Evolutionary conservation across 2,888 invertebrate species (phyloP).

Genomic region (Arge pagana): DNA sequence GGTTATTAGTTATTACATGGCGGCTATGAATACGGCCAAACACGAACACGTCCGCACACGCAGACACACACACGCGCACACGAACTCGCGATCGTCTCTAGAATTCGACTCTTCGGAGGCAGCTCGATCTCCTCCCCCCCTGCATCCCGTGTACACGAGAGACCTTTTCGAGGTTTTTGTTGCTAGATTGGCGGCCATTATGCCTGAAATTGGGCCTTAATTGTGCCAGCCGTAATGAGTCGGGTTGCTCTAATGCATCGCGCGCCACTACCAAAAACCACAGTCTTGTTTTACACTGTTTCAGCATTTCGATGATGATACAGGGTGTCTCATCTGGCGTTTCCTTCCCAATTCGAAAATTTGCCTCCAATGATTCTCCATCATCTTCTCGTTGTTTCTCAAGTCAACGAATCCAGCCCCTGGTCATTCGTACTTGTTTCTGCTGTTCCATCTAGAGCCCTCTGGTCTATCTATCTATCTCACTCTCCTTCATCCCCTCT

Average conservation of each 20-base stretch:
- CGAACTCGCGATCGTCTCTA: background rate
- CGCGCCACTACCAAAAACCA: constrained; percentile 35
- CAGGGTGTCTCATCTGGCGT: background rate
- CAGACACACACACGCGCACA: too few relatives aligned
- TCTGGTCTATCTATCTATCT: too few relatives aligned
- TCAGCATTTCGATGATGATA: constrained; percentile 6
- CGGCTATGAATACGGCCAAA: constrained; percentile 31
- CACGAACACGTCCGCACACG: too few relatives aligned
- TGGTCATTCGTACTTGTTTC: too few relatives aligned
- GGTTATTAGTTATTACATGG: constrained; percentile 44
- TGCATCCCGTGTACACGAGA: constrained; percentile 20
- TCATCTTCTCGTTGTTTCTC: too few relatives aligned
- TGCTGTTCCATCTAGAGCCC: too few relatives aligned
- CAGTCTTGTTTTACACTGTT: constrained; percentile 15
- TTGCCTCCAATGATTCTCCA: too few relatives aligned
- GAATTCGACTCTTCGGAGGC: background rate
- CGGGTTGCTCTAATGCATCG: constrained; percentile 52
- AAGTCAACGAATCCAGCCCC: too few relatives aligned
- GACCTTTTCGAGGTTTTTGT: constrained; percentile 43
- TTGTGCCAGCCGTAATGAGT: constrained; percentile 54
- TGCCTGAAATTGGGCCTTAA: constrained; percentile 55
- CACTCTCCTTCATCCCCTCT: too few relatives aligned
- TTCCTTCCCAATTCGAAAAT: too few relatives aligned
- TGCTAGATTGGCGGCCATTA: constrained; percentile 53
- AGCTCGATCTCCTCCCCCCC: background rate